These are phyloP conservation scores for Deroplatys truncata DNA, from an alignment of 2,888 invertebrate genomes.

Conservation along the genomic window DNA sequence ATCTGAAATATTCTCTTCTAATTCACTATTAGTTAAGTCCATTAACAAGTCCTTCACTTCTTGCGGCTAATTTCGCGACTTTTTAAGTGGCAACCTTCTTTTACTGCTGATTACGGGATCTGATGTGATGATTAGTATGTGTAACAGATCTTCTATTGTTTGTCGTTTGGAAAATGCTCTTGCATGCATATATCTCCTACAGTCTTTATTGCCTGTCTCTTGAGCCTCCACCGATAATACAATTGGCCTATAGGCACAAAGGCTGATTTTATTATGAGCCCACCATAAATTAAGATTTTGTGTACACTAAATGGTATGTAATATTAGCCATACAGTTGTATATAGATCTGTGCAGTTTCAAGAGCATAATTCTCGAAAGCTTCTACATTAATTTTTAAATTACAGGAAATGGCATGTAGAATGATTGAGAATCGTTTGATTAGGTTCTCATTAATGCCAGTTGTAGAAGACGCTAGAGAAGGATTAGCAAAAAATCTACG, in stretches of 20 bases:
- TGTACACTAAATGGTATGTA: slow-evolving; percentile 37
- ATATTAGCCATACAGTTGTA: slow-evolving; percentile 35
- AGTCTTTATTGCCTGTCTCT: slow-evolving; percentile 13
- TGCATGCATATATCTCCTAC: slow-evolving; percentile 33
- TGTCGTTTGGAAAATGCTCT: slow-evolving; percentile 29
- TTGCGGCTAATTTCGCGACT: too few species aligned
- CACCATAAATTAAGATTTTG: slow-evolving; percentile 36
- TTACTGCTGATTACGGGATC: too few species aligned
- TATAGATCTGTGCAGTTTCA: slow-evolving; percentile 21
- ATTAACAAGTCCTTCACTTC: too few species aligned
- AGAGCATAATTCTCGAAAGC: slow-evolving; percentile 33
- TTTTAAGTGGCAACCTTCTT: too few species aligned
- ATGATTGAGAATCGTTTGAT: slow-evolving; percentile 34
- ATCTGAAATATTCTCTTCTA: too few species aligned
- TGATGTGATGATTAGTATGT: too few species aligned
- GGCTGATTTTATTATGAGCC: background rate
- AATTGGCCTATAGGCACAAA: background rate
- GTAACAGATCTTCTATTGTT: background rate
- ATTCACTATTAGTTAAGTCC: too few species aligned
- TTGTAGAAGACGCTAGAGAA: slow-evolving; percentile 29
- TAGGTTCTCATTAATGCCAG: slow-evolving; percentile 35
- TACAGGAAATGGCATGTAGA: slow-evolving; percentile 33
- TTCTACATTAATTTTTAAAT: slow-evolving; percentile 33
- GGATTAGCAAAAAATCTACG: slow-evolving; percentile 35
- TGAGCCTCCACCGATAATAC: background rate